These are phyloP conservation scores for Mormyrus hasselquistii DNA, from an alignment of 2,797 vertebrate genomes.

Conservation along the genomic window DNA sequence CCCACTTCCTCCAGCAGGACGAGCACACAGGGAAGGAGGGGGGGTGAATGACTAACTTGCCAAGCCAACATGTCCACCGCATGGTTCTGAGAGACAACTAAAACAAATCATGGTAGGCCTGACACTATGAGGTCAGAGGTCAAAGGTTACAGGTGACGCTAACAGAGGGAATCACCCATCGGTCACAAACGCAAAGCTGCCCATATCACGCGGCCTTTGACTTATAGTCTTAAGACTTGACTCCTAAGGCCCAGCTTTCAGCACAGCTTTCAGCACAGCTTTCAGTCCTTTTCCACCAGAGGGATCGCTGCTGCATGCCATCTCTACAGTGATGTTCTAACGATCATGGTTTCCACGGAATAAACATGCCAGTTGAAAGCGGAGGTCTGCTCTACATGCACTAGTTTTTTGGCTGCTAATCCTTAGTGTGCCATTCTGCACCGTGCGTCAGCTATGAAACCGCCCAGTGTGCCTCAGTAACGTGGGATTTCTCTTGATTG, in stretches of 20 bases:
- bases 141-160: neutral
- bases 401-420: neutral
- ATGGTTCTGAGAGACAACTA: neutral
- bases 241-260: neutral
- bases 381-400: neutral
- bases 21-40: neutral
- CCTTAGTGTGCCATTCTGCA: neutral
- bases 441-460: neutral
- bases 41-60: neutral
- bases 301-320: conserved; percentile 6
- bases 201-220: neutral
- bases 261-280: neutral
- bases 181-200: neutral
- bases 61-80: neutral
- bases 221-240: too few relatives aligned
- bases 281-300: neutral
- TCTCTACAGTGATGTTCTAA: conserved; percentile 27
- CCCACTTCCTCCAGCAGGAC: neutral
- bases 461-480: neutral
- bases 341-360: conserved; percentile 23
- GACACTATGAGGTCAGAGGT: neutral
- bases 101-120: neutral
- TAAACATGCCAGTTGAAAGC: neutral
- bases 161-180: neutral
- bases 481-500: neutral